A percentile compares a stretch with the other conserved stretches of the same genome.
Evolutionary conservation across 2,113 vertebrate genomes (phyloP).

Genomic region (Mustela nigripes): DNA sequence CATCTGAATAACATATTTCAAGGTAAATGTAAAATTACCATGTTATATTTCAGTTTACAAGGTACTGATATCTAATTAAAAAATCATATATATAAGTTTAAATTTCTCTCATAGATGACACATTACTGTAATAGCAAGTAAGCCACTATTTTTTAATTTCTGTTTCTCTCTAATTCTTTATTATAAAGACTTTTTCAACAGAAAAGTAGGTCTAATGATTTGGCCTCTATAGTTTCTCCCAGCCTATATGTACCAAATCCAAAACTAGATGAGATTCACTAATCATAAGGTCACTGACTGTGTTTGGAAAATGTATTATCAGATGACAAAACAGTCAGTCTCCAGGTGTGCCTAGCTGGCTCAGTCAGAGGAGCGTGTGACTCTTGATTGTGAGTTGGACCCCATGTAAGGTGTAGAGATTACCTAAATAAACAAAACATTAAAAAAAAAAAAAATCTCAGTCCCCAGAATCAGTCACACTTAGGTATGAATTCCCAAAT

Average conservation of each 20-base stretch:
- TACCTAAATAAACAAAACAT: neutral
- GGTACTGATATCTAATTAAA: neutral
- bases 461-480: neutral
- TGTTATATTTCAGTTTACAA: neutral
- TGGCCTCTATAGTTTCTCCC: neutral
- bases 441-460: neutral
- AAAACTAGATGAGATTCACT: neutral
- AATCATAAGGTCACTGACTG: neutral
- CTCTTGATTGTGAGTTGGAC: neutral
- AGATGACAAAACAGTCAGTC: neutral
- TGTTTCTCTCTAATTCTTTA: neutral
- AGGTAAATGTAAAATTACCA: slow-evolving; percentile 7
- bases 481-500: neutral
- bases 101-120: neutral
- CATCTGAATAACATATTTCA: neutral
- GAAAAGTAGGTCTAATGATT: neutral
- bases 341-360: neutral
- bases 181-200: neutral
- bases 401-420: neutral
- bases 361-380: neutral
- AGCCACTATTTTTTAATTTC: slow-evolving; percentile 19
- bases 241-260: neutral
- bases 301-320: neutral
- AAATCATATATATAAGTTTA: neutral
- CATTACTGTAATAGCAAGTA: neutral